Conservation (phyloP, 2,113 vertebrate genomes). For the Heterocephalus glaber region DNA sequence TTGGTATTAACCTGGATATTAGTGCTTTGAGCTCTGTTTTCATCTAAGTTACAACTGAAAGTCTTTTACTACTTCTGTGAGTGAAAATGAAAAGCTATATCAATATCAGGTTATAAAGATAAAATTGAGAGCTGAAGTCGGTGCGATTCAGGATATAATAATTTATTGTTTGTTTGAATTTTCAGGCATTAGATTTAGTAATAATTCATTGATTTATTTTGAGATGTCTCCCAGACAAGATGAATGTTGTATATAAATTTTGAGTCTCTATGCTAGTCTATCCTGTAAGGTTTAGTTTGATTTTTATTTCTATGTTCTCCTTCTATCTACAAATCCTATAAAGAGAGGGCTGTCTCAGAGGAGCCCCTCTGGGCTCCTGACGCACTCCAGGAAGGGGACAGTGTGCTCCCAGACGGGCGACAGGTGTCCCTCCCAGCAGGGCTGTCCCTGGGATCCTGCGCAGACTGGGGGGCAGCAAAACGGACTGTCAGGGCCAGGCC, state of each 20-base stretch:
- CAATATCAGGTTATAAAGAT: conserved; percentile 29
- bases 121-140: conserved; percentile 37
- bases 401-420: too few relatives aligned
- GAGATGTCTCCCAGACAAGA: background rate
- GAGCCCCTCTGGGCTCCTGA: background rate
- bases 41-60: conserved; percentile 29
- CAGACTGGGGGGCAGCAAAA: conserved; percentile 80
- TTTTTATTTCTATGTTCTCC: background rate
- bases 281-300: conserved; percentile 12
- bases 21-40: background rate
- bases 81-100: conserved; percentile 8
- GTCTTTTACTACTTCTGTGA: background rate
- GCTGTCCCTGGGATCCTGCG: conserved; percentile 62
- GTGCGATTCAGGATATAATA: background rate
- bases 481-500: conserved; percentile 78
- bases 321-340: background rate
- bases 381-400: too few relatives aligned
- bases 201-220: conserved; percentile 28
- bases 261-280: background rate
- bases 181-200: background rate
- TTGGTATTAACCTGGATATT: conserved; percentile 10
- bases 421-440: background rate
- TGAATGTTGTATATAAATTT: conserved; percentile 27
- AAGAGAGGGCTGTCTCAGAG: background rate
- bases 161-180: conserved; percentile 52